These are phyloP conservation scores for Dusona sp. DNA, from an alignment of 2,888 invertebrate genomes.

Conservation along the genomic window DNA sequence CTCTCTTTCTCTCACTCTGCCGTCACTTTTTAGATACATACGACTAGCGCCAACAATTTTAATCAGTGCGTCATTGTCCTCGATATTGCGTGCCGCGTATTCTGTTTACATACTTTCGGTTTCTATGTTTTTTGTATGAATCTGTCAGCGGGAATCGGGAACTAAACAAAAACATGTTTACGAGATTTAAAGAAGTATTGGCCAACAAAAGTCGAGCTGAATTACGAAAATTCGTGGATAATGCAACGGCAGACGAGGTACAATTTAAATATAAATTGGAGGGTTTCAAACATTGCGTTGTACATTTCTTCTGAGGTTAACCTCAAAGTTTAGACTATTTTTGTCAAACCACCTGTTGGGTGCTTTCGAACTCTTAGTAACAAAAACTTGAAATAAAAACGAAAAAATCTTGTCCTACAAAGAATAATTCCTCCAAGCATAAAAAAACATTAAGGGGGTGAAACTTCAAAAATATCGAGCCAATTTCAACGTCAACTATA, in stretches of 20 bases:
- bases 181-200: constrained; percentile 55
- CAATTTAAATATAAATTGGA: background rate
- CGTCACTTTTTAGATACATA: background rate
- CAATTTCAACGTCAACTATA: too few relatives aligned
- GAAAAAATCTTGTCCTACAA: background rate
- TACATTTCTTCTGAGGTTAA: background rate
- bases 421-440: background rate
- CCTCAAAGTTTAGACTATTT: background rate
- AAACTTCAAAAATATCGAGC: background rate
- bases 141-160: background rate
- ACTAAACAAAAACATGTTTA: constrained; percentile 57
- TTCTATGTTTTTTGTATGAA: background rate
- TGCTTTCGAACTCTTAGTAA: background rate
- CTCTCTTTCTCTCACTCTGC: too few relatives aligned
- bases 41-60: too few relatives aligned
- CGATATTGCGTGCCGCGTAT: too few relatives aligned
- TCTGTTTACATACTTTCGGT: too few relatives aligned
- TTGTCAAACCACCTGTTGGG: constrained; percentile 3
- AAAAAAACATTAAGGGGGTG: background rate
- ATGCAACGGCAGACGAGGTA: constrained; percentile 63
- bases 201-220: constrained; percentile 68
- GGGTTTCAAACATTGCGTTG: background rate
- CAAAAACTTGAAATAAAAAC: background rate
- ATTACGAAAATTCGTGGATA: constrained; percentile 70
- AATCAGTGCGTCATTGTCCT: too few relatives aligned